These are phyloP conservation scores for Penaeus indicus DNA, from an alignment of 1,140 invertebrate species.

Conservation along the genomic window DNA sequence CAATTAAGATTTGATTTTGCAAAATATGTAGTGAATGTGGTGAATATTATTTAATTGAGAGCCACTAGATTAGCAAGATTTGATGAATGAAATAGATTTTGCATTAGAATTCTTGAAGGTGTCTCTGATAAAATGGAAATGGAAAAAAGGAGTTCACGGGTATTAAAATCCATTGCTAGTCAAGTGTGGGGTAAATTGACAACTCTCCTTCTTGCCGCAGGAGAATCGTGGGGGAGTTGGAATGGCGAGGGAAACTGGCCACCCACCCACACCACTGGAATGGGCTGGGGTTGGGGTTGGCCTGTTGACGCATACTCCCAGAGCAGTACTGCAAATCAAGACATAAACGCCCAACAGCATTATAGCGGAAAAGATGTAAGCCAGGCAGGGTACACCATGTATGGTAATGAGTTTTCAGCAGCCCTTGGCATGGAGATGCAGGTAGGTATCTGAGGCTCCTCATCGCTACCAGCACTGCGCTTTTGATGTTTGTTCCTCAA, in stretches of 20 bases:
- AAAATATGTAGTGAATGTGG: no score
- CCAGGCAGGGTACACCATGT: slow-evolving; percentile 44
- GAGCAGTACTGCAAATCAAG: slow-evolving; percentile 1
- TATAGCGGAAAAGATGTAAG: slow-evolving; percentile 56
- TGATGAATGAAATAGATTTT: no score
- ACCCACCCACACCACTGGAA: slow-evolving; percentile 32
- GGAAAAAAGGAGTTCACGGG: no score
- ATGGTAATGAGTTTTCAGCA: slow-evolving; percentile 53
- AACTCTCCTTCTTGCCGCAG: slow-evolving; percentile 11
- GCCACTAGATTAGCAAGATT: no score
- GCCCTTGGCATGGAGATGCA: slow-evolving; percentile 30
- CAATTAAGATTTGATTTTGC: no score
- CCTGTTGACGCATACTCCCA: slow-evolving; percentile 45
- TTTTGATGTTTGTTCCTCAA: slow-evolving; percentile 27
- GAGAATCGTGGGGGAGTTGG: slow-evolving; percentile 52
- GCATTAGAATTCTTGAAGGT: no score
- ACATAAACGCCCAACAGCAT: slow-evolving; percentile 14
- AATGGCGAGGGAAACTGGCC: slow-evolving; percentile 46
- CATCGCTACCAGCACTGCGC: slow-evolving; percentile 32
- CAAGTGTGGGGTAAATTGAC: no score
- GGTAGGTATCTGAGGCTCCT: slow-evolving; percentile 9
- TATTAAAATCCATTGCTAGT: no score
- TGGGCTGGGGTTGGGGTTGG: slow-evolving; percentile 60
- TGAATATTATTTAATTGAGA: no score
- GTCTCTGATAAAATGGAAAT: no score